Conservation (phyloP, 2,888 invertebrate species). For the Agriopis leucophaearia region DNA sequence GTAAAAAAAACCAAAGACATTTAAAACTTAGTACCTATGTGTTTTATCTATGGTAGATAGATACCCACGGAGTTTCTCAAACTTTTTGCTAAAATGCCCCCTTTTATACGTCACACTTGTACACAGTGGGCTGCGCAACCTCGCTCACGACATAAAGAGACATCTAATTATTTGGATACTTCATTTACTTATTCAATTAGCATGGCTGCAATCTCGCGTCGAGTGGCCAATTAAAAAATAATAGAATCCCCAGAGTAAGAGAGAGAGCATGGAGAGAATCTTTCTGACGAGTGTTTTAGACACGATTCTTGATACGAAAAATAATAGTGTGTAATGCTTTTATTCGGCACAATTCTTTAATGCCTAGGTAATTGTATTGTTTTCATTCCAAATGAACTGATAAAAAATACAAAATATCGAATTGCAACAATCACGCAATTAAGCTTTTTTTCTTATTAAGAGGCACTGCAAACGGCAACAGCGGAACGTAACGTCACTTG, state of each 20-base stretch:
- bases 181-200: conserved; percentile 84
- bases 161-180: conserved; percentile 83
- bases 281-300: conserved; percentile 36
- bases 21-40: no score
- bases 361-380: no score
- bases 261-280: conserved; percentile 59
- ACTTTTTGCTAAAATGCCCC: neutral
- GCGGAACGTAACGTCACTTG: conserved; percentile 60
- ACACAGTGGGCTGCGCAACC: conserved; percentile 54
- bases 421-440: conserved; percentile 43
- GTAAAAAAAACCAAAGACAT: no score
- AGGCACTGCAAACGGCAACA: conserved; percentile 45
- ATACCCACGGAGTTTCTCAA: conserved; percentile 6
- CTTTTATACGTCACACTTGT: conserved; percentile 12
- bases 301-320: conserved; percentile 46
- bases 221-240: conserved; percentile 86
- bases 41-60: no score
- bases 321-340: neutral
- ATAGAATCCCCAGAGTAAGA: conserved; percentile 73
- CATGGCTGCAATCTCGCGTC: conserved; percentile 73
- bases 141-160: conserved; percentile 70
- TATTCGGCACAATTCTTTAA: neutral
- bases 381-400: neutral
- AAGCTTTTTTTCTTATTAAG: conserved; percentile 43
- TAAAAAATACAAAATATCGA: conserved; percentile 27